Percentiles rank a stretch among this genome's conserved stretches.
phyloP scores from a whole-genome alignment of 1,140 invertebrate species.

The Mercenaria mercenaria region DNA sequence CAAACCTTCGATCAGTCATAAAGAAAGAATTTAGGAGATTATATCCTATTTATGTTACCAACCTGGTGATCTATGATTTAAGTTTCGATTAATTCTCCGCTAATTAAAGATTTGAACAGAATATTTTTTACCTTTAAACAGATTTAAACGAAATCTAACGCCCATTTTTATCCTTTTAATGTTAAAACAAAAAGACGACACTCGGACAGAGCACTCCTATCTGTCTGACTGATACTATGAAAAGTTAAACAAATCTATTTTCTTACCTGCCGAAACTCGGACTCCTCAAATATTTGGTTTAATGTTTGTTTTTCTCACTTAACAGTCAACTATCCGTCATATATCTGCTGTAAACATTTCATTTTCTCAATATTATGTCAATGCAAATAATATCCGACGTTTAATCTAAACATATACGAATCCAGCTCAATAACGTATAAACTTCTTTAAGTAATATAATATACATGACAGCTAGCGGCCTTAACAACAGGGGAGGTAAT shows the following conservation, averaged over 20 bases:
- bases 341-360: slow-evolving; percentile 50
- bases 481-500: slow-evolving; percentile 61
- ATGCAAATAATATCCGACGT: not conserved
- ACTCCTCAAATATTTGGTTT: not conserved
- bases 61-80: too few species aligned
- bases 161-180: not conserved
- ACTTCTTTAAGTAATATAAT: slow-evolving; percentile 6
- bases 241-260: not conserved
- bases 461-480: slow-evolving; percentile 14
- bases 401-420: not conserved
- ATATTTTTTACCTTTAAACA: not conserved
- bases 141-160: too few species aligned
- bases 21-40: too few species aligned
- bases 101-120: too few species aligned
- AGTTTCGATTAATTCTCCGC: too few species aligned
- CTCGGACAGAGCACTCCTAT: not conserved
- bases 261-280: not conserved
- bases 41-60: too few species aligned
- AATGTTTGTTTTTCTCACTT: slow-evolving; percentile 22
- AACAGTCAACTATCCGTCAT: slow-evolving; percentile 22
- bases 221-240: not conserved
- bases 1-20: too few species aligned
- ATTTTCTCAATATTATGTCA: slow-evolving; percentile 6
- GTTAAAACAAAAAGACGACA: not conserved
- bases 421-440: not conserved